Conservation (phyloP, 1,140 invertebrate genomes). For the Ruditapes philippinarum region DNA sequence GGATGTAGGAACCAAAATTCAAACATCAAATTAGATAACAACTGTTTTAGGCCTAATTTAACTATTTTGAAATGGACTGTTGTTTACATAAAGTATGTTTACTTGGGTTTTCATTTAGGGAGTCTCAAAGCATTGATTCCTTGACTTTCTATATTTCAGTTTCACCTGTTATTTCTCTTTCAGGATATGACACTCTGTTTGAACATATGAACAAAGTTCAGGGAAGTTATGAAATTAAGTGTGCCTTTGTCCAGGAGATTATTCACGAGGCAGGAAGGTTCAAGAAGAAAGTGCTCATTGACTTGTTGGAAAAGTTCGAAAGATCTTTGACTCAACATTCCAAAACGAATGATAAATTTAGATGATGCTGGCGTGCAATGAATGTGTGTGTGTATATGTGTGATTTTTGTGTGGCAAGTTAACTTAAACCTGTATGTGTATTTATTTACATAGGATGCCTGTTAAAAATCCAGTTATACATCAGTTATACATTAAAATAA, state of each 20-base stretch:
- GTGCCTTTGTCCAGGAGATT: slow-evolving; percentile 46
- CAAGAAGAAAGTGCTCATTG: slow-evolving; percentile 55
- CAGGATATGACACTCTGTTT: slow-evolving; percentile 62
- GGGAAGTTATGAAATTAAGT: slow-evolving; percentile 51
- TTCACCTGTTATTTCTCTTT: no score
- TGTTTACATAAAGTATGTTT: no score
- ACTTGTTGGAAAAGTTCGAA: slow-evolving; percentile 56
- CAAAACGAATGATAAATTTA: slow-evolving; percentile 42
- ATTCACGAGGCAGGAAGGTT: slow-evolving; percentile 56
- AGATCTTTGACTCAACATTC: slow-evolving; percentile 50
- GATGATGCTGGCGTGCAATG: slow-evolving; percentile 2
- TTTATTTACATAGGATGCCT: no score
- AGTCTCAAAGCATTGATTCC: no score
- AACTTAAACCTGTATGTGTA: not conserved
- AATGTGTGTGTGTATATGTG: not conserved
- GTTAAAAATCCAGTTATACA: no score
- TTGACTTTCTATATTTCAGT: no score
- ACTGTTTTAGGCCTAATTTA: no score
- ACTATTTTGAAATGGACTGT: no score
- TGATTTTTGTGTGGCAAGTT: not conserved
- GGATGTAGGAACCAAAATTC: no score
- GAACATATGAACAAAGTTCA: slow-evolving; percentile 59
- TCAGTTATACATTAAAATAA: no score
- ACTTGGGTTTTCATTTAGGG: no score
- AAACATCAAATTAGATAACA: no score